These are phyloP conservation scores for Syngnathus rostellatus DNA, from an alignment of 2,797 vertebrate genomes.

Conservation along the genomic window DNA sequence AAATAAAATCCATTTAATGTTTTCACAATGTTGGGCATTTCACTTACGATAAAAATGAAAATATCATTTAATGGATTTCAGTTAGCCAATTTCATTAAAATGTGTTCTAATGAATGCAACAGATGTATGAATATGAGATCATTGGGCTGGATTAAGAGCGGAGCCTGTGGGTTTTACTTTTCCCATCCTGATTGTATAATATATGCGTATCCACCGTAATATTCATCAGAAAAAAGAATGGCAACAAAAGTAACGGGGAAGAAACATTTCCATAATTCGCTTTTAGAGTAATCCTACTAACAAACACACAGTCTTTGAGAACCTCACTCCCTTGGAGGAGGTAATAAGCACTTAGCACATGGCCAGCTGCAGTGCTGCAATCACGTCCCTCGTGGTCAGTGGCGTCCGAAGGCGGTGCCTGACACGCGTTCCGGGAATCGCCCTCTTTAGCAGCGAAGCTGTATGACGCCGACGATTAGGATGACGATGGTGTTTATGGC, in stretches of 20 bases:
- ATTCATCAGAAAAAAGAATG: not conserved
- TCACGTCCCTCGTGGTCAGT: constrained; percentile 9
- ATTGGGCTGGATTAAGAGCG: not conserved
- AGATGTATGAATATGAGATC: not conserved
- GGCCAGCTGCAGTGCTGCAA: constrained; percentile 19
- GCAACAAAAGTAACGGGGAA: not conserved
- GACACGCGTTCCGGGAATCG: constrained; percentile 24
- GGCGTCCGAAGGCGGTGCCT: constrained; percentile 4
- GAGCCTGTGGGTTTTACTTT: too few species aligned
- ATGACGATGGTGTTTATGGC: constrained; percentile 46
- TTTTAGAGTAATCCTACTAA: not conserved
- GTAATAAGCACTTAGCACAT: not conserved
- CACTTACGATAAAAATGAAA: too few species aligned
- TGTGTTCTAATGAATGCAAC: not conserved
- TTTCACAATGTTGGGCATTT: too few species aligned
- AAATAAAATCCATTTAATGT: too few species aligned
- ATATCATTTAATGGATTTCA: not conserved
- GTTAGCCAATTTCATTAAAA: not conserved
- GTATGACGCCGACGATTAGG: constrained; percentile 41
- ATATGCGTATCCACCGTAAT: not conserved
- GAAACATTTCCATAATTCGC: not conserved
- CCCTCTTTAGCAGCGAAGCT: constrained; percentile 22
- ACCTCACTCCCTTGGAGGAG: not conserved
- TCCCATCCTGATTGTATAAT: not conserved
- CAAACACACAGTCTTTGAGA: not conserved